Base-by-base conservation (phyloP, 2,113 vertebrate genomes). In the Catharus minimus region DNA sequence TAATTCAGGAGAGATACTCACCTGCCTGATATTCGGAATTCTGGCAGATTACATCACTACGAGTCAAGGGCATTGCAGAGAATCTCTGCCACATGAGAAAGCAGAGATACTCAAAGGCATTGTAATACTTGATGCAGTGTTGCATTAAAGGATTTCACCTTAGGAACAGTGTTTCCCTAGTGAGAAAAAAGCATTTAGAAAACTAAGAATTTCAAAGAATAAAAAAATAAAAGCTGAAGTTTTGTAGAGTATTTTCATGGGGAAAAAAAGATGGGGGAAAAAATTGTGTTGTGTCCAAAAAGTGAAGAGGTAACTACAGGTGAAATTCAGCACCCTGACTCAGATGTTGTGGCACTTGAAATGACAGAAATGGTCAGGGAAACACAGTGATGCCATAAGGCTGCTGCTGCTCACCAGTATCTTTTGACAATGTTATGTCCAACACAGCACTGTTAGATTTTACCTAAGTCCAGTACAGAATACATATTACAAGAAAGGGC, bases 381-480 rank as follows among this genome's bases (percentile, higher is more conserved):
- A n/a, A 32, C 0, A 0, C 0, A 0, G 53, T 18, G 32, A 33
- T 46, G 11, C 26, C n/a, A 28, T 76, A 73, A 76, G 39, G 23
- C 47, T 79, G 26, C 21, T 58, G 26, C 28, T 91, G 46, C 53
- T 85, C 36, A 41, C 23, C 22, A 13, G 0, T 55, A 65, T 18
- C 33, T 79, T 81, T 71, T 66, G 50, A 53, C 41, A 75, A 60
- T 23, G 3, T 32, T 22, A 27, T 17, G 18, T 47, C 19, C 52
- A 58, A 71, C 16, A 30, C 28, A 46, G 26, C 47, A 50, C 26
- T 41, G 15, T 47, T 47, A 23, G 32, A 58, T 72, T 88, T 88
- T 72, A 80, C 30, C 21, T 73, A 38, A 89, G 81, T 52, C 32
- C 53, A 64, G 27, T 1, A 71, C 20, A 71, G 47, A 82, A 64